These are phyloP conservation scores for Brevimyrus niger DNA, from an alignment of 2,113 vertebrate genomes.

Conservation along the genomic window DNA sequence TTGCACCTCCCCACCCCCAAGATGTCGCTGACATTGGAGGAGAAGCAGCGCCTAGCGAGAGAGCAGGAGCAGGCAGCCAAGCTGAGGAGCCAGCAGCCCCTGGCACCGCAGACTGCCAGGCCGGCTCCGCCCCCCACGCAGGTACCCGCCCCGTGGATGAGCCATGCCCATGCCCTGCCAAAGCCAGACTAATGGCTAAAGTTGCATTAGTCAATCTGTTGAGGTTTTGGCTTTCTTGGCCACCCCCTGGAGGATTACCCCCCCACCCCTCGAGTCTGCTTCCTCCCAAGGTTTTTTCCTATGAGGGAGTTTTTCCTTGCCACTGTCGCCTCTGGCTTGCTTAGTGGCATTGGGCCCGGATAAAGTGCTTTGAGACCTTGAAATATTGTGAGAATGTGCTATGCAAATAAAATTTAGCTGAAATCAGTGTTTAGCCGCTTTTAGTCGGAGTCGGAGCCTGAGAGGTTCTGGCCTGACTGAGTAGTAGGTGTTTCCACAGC, in stretches of 20 bases:
- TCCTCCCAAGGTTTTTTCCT: not conserved
- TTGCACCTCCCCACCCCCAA: slow-evolving; percentile 31
- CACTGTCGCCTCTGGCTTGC: not conserved
- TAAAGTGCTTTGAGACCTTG: not conserved
- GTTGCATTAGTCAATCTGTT: not conserved
- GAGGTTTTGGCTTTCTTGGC: not conserved
- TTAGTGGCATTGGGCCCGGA: not conserved
- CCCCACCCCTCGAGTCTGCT: not conserved
- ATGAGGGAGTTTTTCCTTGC: not conserved
- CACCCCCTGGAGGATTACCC: not conserved
- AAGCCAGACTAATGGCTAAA: not conserved
- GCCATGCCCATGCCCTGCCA: no score
- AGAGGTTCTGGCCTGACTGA: not conserved
- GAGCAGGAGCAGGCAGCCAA: slow-evolving; percentile 94
- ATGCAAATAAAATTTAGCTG: not conserved
- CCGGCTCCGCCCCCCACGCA: slow-evolving; percentile 43
- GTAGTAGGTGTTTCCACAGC: not conserved
- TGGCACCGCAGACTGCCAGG: slow-evolving; percentile 72
- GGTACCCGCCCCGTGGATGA: slow-evolving; percentile 31
- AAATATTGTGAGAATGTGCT: not conserved
- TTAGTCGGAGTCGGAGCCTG: not conserved
- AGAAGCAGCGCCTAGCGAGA: slow-evolving; percentile 94
- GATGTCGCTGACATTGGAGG: slow-evolving; percentile 89
- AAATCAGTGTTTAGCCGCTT: not conserved
- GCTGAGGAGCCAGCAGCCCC: slow-evolving; percentile 84